phyloP scores from a whole-genome alignment of 1,140 invertebrate genomes.

The Wiebesia pumilae region DNA sequence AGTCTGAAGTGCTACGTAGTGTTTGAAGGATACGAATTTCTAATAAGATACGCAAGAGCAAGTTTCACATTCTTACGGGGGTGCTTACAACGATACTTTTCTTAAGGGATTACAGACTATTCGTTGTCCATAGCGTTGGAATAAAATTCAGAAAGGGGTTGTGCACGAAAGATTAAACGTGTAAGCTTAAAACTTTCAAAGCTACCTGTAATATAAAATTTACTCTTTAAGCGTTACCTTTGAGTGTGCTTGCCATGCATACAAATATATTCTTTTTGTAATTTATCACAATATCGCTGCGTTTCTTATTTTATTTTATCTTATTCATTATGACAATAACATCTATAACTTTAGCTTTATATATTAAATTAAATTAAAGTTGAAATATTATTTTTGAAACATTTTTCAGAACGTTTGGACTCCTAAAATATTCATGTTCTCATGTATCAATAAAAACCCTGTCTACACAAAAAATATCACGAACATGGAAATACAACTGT shows the following conservation, averaged over 20 bases:
- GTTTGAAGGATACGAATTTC: not conserved
- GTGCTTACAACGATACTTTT: not conserved
- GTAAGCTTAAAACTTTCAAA: not conserved
- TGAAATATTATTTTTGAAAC: too few relatives aligned
- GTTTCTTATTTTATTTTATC: not conserved
- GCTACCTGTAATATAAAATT: not conserved
- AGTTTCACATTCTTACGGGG: not conserved
- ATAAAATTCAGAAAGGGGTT: not conserved
- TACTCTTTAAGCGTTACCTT: not conserved
- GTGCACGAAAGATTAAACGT: not conserved
- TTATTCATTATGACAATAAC: not conserved
- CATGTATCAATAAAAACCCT: too few relatives aligned
- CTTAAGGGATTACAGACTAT: not conserved
- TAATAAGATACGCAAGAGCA: not conserved
- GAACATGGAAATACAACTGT: too few relatives aligned
- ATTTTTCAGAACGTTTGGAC: too few relatives aligned
- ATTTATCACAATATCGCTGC: not conserved
- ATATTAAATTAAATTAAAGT: too few relatives aligned
- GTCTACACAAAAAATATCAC: too few relatives aligned
- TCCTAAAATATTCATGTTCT: too few relatives aligned
- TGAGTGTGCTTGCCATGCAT: not conserved
- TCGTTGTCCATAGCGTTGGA: too few relatives aligned
- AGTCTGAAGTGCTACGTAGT: not conserved
- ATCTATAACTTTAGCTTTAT: not conserved
- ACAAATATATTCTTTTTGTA: not conserved